A percentile compares a stretch with the other conserved stretches of the same genome.
Evolutionary conservation across 2,113 vertebrate genomes (phyloP).

Genomic region (Lontra canadensis): DNA sequence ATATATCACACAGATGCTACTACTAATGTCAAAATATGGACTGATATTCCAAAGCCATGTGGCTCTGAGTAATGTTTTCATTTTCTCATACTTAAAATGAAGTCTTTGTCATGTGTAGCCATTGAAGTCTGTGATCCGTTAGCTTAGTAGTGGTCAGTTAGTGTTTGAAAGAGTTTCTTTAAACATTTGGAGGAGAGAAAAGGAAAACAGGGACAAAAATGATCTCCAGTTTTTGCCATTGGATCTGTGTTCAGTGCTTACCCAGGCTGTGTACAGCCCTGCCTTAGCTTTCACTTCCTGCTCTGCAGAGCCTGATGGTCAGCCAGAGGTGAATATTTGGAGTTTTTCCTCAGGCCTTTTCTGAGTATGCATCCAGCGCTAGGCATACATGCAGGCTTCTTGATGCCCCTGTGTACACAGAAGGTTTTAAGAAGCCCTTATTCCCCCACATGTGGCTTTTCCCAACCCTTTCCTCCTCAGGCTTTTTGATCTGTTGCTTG

Average conservation of each 20-base stretch:
- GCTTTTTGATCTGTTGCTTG: constrained; percentile 15
- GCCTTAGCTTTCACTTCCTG: constrained; percentile 16
- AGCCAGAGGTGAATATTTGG: not conserved
- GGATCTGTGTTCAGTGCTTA: not conserved
- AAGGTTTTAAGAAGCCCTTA: not conserved
- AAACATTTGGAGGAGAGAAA: not conserved
- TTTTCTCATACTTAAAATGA: constrained; percentile 31
- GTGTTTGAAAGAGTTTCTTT: constrained; percentile 25
- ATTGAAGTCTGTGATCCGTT: not conserved
- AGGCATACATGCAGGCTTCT: not conserved
- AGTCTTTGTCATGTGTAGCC: not conserved
- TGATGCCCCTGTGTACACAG: not conserved
- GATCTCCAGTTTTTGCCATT: not conserved
- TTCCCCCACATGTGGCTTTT: not conserved
- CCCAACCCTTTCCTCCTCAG: not conserved
- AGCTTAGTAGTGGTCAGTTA: not conserved
- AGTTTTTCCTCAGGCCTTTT: not conserved
- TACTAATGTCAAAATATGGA: too few relatives aligned
- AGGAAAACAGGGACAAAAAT: not conserved
- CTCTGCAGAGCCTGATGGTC: not conserved
- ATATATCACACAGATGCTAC: too few relatives aligned
- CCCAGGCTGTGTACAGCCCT: not conserved
- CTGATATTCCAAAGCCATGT: not conserved
- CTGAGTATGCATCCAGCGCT: not conserved
- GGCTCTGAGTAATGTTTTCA: not conserved